Evolutionary conservation across 2,888 invertebrate genomes (phyloP).

Genomic region (Plemyria rubiginata): DNA sequence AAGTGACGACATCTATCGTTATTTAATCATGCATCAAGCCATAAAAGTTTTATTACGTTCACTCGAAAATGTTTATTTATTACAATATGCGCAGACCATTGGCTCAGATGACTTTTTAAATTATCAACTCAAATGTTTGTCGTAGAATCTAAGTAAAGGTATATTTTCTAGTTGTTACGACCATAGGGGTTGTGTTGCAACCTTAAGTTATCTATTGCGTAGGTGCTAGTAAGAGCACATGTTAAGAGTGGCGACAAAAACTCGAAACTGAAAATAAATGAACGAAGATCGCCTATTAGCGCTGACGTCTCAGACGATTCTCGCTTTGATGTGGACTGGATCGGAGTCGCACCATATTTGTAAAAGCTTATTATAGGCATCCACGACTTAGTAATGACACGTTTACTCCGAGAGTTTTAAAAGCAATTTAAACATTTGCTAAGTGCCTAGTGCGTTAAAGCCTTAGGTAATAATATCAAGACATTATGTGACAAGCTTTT

Average conservation of each 20-base stretch:
- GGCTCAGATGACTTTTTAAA: constrained; percentile 6
- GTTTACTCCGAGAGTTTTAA: constrained; percentile 9
- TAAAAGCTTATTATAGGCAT: constrained; percentile 64
- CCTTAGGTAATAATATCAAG: constrained; percentile 5
- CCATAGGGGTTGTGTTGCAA: constrained; percentile 41
- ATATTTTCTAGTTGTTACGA: constrained; percentile 6
- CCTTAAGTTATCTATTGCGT: constrained; percentile 64
- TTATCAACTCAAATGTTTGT: not conserved
- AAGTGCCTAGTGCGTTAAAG: not conserved
- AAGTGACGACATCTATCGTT: constrained; percentile 26
- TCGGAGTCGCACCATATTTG: constrained; percentile 62
- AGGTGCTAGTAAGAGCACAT: constrained; percentile 61
- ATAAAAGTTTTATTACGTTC: constrained; percentile 24
- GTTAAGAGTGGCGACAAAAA: constrained; percentile 65
- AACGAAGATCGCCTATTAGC: constrained; percentile 69
- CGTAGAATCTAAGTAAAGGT: not conserved
- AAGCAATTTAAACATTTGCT: constrained; percentile 15
- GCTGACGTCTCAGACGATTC: constrained; percentile 55
- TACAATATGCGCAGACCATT: not conserved
- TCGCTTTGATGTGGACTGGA: constrained; percentile 57
- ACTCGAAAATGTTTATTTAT: constrained; percentile 10
- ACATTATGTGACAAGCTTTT: constrained; percentile 14
- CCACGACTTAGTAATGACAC: constrained; percentile 32
- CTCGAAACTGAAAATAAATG: constrained; percentile 75
- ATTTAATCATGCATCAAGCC: constrained; percentile 21